Evolutionary conservation across 2,888 invertebrate species (phyloP).

Genomic region (Glyphotaelius pellucidus): DNA sequence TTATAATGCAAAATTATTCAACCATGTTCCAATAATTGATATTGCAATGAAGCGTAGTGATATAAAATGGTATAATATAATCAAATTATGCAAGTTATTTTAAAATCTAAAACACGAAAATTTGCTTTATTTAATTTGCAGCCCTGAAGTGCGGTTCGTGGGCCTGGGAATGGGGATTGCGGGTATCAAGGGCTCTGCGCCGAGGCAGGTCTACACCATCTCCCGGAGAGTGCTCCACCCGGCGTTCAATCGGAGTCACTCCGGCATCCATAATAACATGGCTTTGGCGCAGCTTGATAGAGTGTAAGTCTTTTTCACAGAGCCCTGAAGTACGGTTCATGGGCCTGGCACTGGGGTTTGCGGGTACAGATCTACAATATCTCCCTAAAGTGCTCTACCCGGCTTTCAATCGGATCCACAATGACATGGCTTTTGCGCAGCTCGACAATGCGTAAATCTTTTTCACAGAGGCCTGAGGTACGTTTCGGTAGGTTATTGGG

Average conservation of each 20-base stretch:
- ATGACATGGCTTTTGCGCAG: too few relatives aligned
- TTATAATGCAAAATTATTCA: too few relatives aligned
- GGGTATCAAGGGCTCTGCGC: background rate
- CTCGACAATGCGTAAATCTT: too few relatives aligned
- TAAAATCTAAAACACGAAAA: too few relatives aligned
- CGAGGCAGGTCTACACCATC: background rate
- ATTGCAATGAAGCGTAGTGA: too few relatives aligned
- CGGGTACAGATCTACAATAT: background rate
- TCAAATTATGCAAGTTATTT: too few relatives aligned
- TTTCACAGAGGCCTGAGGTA: too few relatives aligned
- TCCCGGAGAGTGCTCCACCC: background rate
- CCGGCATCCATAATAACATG: background rate
- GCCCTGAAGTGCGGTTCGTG: background rate
- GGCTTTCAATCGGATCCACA: too few relatives aligned
- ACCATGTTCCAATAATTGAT: too few relatives aligned
- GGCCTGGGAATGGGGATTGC: background rate
- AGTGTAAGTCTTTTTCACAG: background rate
- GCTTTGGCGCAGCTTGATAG: background rate
- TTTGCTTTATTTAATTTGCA: background rate
- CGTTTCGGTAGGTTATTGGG: background rate
- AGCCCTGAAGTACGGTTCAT: background rate
- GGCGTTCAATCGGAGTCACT: background rate
- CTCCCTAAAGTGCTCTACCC: too few relatives aligned
- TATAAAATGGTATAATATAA: too few relatives aligned
- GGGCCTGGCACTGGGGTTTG: background rate